A percentile compares a stretch with the other conserved stretches of the same genome.
phyloP scores from a whole-genome alignment of 2,888 invertebrate species.

The Spodoptera exigua region DNA sequence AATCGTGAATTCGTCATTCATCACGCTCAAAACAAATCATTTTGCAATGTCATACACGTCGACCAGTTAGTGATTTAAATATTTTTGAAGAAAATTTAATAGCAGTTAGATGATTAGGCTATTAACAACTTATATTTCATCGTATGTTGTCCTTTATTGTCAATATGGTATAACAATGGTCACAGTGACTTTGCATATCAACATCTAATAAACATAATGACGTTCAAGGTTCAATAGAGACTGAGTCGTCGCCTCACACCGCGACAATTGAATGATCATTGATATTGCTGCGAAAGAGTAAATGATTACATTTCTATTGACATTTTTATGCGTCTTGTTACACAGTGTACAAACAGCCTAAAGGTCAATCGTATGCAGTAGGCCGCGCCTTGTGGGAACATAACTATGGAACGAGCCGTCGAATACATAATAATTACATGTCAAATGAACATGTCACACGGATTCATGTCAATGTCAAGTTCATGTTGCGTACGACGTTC shows the following conservation, averaged over 20 bases:
- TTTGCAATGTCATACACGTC: neutral
- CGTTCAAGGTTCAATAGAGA: constrained; percentile 24
- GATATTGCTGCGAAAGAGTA: constrained; percentile 53
- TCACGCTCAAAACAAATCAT: neutral
- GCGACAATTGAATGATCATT: constrained; percentile 52
- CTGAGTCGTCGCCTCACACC: constrained; percentile 20
- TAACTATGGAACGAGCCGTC: constrained; percentile 56
- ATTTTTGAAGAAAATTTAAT: too few species aligned
- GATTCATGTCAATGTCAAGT: constrained; percentile 75
- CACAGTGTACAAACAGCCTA: constrained; percentile 38
- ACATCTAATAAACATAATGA: constrained; percentile 9
- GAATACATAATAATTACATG: constrained; percentile 26
- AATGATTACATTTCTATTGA: constrained; percentile 54
- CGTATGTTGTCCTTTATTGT: too few species aligned
- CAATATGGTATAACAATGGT: neutral
- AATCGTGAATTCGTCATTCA: neutral
- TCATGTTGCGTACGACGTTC: constrained; percentile 36
- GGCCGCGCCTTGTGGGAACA: constrained; percentile 50
- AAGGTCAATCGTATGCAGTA: constrained; percentile 68
- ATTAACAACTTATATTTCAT: too few species aligned
- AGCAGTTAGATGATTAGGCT: too few species aligned
- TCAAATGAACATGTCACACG: constrained; percentile 60
- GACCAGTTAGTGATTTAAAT: neutral
- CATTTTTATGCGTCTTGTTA: constrained; percentile 50
- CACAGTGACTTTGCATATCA: constrained; percentile 3